Base-by-base conservation (phyloP, 1,140 invertebrate genomes). In the Bombus breviceps region DNA sequence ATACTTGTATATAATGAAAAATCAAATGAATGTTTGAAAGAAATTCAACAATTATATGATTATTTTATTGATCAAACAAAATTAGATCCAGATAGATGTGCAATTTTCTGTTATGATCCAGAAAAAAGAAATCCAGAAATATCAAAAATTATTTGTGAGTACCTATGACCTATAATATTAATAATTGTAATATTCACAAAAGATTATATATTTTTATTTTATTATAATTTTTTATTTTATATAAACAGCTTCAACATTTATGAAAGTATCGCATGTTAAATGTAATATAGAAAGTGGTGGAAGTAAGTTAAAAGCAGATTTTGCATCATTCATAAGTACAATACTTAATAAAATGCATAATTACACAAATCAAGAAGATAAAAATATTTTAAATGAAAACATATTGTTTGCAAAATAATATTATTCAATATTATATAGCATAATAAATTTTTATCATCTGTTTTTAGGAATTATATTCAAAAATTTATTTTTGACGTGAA, bases 1-100 rank as follows among this genome's bases (percentile, higher is more conserved):
- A 96, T 98, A 73, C 96, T 98, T 90, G 97, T 98, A 9, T 98
- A 97, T 88, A 97, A 96, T 90, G 96, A 96, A 34, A 96, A 96
- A 75, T 95, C 95, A 12, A 95, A 96, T 39, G 95, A 95, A 73
- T 95, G 96, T 86, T 92, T 96, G 57, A 96, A 96, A 92, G 96
- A 97, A 91, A 93, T 98, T 88, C 97, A 98, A 92, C 95, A 96
- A 78, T 96, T 97, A 84, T 97, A 97, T 91, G 96, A 97, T 88
- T 97, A 97, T 92, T 98, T 98, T 93, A 96, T 97, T 10, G 96
- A 94, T 12, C 96, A 96, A 90, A 95, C 95, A 0, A 96, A 96
- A 85, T 87, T 96, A 66, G 94, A 95, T 53, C 92, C 96, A 15
- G 96, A 96, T 89, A 96, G 95, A 86, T 96, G 96, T 89, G 96